These are phyloP conservation scores for Hermodice carunculata DNA, from an alignment of 2,888 invertebrate genomes.

Conservation along the genomic window DNA sequence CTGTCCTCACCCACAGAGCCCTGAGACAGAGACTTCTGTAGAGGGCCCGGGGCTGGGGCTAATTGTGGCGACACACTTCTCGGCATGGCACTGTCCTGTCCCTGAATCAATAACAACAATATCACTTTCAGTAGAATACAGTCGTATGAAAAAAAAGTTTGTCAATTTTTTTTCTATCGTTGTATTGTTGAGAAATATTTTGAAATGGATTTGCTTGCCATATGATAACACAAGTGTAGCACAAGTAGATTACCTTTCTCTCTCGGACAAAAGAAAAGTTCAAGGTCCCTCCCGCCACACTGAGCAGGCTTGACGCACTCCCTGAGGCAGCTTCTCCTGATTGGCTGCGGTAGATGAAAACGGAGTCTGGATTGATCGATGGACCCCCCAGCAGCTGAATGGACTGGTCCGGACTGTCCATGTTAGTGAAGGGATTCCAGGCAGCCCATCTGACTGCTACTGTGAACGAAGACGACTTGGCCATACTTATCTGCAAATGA, in stretches of 20 bases:
- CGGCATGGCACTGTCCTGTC: too few species aligned
- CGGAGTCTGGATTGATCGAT: slow-evolving; percentile 66
- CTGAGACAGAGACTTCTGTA: too few species aligned
- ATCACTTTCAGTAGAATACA: too few species aligned
- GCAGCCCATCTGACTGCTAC: slow-evolving; percentile 69
- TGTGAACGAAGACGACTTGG: slow-evolving; percentile 34
- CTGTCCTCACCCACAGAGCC: too few species aligned
- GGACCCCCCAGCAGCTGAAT: slow-evolving; percentile 68
- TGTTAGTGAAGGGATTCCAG: slow-evolving; percentile 68
- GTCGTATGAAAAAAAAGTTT: too few species aligned
- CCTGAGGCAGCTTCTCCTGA: slow-evolving; percentile 42
- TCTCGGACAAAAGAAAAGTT: slow-evolving; percentile 14
- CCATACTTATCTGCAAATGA: slow-evolving; percentile 19
- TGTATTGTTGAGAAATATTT: too few species aligned
- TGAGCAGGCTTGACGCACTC: slow-evolving; percentile 7
- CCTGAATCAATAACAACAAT: too few species aligned
- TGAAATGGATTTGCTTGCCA: too few species aligned
- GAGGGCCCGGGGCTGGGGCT: too few species aligned
- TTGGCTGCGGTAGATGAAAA: slow-evolving; percentile 67
- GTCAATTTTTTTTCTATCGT: too few species aligned
- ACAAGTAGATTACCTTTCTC: slow-evolving; percentile 11
- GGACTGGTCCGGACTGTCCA: slow-evolving; percentile 47
- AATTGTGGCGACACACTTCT: too few species aligned
- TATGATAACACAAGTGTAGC: too few species aligned
- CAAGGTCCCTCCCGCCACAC: slow-evolving; percentile 47